Evolutionary conservation across 2,113 vertebrate species (phyloP), one percentile per base, ranked within the genome.

Genomic region (Todiramphus chloris): DNA sequence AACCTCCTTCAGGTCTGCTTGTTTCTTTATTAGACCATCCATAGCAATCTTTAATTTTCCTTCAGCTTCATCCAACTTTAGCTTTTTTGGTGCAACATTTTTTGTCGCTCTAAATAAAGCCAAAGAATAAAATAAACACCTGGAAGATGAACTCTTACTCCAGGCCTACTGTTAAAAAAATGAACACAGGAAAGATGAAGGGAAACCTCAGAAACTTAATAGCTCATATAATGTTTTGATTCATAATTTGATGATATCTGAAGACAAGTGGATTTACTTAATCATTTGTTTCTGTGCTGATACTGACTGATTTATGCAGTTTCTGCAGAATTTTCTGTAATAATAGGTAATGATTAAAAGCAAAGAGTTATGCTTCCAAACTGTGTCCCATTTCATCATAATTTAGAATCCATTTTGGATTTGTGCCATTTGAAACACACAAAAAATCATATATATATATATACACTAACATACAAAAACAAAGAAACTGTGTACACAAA

Each of bases 31-130:
- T 21, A 99, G 97, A 74, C 98, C 93, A 11, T 98, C 97, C 98
- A 98, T 98, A 43, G 98, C 99, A 76, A 98, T 91, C n/a, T 90
- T 98, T 72, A 98, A 96, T 94, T 99, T 96, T 53, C 94, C 98
- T 96, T 99, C 98, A 15, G 98, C 98, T 67, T 97, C 53, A 53
- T 97, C 97, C 72, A 99, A 96, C 89, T 99, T 99, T 48, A 98
- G 94, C 95, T 98, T 99, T 96, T 99, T 99, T 10, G 98, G 98
- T 77, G 98, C 98, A 59, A 99, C 98, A 33, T 99, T 98, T 97
- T 99, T 99, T 87, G 98, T 97, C 82, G 98, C 98, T 93, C 99
- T 99, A 93, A 94, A 91, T 11, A 91, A 94, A 89, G 56, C 51
- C 31, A 84, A 77, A 96, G 78, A 89, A 85, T 24, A 95, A 74